Evolutionary conservation across 1,140 invertebrate species (phyloP), one percentile per base, ranked within the genome.

Genomic region (Drosophila seguyi): DNA sequence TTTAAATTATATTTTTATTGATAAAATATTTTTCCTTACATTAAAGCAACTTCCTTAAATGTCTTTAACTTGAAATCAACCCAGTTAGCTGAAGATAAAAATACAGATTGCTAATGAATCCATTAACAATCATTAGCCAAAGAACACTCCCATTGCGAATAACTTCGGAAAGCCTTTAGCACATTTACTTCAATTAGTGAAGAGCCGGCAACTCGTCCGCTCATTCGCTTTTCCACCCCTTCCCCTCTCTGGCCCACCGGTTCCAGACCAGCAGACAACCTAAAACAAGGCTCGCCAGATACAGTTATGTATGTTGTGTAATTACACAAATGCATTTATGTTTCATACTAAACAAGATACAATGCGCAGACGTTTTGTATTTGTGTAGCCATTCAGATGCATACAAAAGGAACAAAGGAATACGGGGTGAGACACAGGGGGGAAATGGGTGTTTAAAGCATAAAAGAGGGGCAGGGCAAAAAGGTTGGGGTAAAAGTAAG

Each of bases 271-370:
- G 60, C 60, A 65, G 44, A 50, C 65, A 68, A 25, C 60, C 65
- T 18, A 50, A 68, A 68, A 68, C 66, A 69, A 69, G 66, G 66
- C 47, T 44, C 61, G 44, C 36, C 77, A 62, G 79, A 78, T 82
- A 78, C 79, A 63, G 62, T 66, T 80, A 73, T 81, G 42, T 66
- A 50, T 79, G 77, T 78, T 81, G 77, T 81, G 82, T 86, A 85
- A 85, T 86, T 86, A 85, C 74, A 86, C 82, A 85, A 86, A 85
- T 86, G 82, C 82, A 86, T 81, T 85, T 85, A 86, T 86, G 82
- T 75, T 85, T 75, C 66, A 57, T 42, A 66, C 61, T 75, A 63
- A 79, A 63, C 65, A 65, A 80, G 66, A 77, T 61, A 42, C 48
- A 80, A 79, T 87, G 71, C 60, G 56, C 71, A 79, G 79, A 87